A percentile compares a stretch with the other conserved stretches of the same genome.
These are phyloP conservation scores for Gonioctena quinquepunctata DNA, from an alignment of 1,140 invertebrate genomes.

Conservation along the genomic window DNA sequence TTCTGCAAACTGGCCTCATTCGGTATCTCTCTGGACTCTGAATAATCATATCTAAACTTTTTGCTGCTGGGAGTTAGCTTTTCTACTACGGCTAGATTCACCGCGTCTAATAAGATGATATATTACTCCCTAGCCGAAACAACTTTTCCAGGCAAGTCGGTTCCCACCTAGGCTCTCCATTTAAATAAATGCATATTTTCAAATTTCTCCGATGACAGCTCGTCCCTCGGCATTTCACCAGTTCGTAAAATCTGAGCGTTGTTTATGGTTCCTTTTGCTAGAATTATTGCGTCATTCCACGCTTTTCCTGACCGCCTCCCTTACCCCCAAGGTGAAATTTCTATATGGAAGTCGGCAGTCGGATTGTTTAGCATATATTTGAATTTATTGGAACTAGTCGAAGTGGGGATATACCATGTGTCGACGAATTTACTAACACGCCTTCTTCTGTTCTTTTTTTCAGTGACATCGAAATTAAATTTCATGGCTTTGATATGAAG, in stretches of 20 bases:
- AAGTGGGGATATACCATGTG: no score
- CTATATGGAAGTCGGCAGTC: no score
- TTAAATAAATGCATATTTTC: constrained; percentile 10
- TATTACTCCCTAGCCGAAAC: constrained; percentile 27
- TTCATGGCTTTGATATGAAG: no score
- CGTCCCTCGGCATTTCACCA: neutral
- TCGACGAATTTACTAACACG: no score
- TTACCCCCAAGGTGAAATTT: no score
- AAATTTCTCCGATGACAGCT: constrained; percentile 1
- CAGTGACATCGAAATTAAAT: no score
- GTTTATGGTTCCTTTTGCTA: neutral
- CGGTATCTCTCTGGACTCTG: neutral
- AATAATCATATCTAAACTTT: constrained; percentile 1
- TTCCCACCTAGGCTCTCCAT: neutral
- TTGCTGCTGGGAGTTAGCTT: neutral
- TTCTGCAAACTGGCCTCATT: neutral
- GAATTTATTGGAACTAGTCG: no score
- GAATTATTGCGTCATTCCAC: neutral
- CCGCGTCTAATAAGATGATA: constrained; percentile 30
- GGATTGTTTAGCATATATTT: no score
- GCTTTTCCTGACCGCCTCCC: no score
- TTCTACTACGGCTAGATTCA: neutral
- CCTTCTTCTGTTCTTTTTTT: no score
- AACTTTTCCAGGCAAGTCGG: constrained; percentile 16
- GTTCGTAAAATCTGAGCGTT: neutral